phyloP scores from a whole-genome alignment of 2,888 invertebrate genomes.

The Brenthis daphne region DNA sequence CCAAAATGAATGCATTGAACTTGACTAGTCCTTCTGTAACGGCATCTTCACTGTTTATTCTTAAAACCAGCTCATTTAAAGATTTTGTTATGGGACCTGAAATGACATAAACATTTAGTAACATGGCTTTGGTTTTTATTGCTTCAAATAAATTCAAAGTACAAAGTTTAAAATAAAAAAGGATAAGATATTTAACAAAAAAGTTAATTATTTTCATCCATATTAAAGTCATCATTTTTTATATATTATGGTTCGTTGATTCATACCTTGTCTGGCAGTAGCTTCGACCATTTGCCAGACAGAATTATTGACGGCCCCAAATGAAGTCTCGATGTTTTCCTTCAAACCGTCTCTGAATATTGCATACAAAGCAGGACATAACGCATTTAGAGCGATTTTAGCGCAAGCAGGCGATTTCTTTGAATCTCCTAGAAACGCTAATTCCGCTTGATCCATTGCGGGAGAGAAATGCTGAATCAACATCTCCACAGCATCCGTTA shows the following conservation, averaged over 20 bases:
- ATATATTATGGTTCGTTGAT: not conserved
- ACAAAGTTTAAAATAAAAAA: no score
- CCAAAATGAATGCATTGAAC: conserved; percentile 94
- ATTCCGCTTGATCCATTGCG: conserved; percentile 84
- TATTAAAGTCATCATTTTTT: no score
- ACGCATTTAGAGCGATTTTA: conserved; percentile 86
- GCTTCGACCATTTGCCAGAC: conserved; percentile 96
- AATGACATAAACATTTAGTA: conserved; percentile 28
- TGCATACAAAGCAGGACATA: conserved; percentile 93
- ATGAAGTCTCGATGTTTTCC: conserved; percentile 90
- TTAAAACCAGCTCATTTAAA: conserved; percentile 90
- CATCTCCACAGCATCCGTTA: conserved; percentile 88
- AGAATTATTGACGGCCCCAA: conserved; percentile 92
- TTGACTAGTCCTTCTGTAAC: conserved; percentile 92
- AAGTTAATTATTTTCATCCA: no score
- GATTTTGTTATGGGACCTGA: conserved; percentile 90
- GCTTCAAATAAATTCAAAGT: no score
- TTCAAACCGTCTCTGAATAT: conserved; percentile 93
- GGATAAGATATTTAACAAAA: no score
- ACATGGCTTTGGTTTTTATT: no score
- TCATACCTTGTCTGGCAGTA: conserved; percentile 89
- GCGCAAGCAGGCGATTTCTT: conserved; percentile 85
- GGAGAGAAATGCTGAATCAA: conserved; percentile 87
- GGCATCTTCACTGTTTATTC: conserved; percentile 91
- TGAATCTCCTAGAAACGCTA: conserved; percentile 82